Evolutionary conservation across 2,888 invertebrate species (phyloP), one percentile per base, ranked within the genome.

Genomic region (Acrobeloides nanus): DNA sequence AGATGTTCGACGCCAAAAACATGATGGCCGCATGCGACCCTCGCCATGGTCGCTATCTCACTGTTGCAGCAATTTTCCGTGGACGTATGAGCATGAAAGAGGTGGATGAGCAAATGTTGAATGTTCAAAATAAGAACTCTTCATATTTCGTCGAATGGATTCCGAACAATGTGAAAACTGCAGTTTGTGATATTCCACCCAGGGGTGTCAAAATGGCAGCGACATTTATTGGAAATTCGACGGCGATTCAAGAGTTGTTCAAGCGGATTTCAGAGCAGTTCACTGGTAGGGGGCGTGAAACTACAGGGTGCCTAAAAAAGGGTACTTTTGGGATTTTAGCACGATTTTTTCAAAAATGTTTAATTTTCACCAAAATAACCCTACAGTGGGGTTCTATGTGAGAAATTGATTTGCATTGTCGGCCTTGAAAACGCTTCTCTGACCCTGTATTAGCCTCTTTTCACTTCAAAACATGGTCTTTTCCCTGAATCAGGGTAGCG

Each of bases 51-150:
- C 76, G 81, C 3, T 62, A 81, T 66, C 73, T 81, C 33, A 81
- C 81, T 20, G 81, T 80, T 7, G 81, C 81, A n/a, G 80, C 80
- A 31, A 77, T 81, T 55, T 79, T 80, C 76, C 72, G 81, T 42
- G 81, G 79, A 15, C 76, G 77, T 34, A 78, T 81, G 80, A 80
- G 80, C 46, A 83, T 82, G 81, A 70, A 69, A 72, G 82, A 83
- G 61, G 84, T 85, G 67, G 85, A 85, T 65, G 84, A 85, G 54
- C 85, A 85, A 76, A 90, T 92, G 89, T 81, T 90, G 62, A 89
- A 87, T 78, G 86, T 92, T 68, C 89, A 89, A 75, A 89, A 87
- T 79, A 90, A 90, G 79, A 90, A 90, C 81, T 83, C 85, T 72
- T 81, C 82, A 60, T 85, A 84, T 78, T 85, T 85, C 74, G 84